phyloP scores from a whole-genome alignment of 2,797 vertebrate genomes.

The Aphelocoma californica region DNA sequence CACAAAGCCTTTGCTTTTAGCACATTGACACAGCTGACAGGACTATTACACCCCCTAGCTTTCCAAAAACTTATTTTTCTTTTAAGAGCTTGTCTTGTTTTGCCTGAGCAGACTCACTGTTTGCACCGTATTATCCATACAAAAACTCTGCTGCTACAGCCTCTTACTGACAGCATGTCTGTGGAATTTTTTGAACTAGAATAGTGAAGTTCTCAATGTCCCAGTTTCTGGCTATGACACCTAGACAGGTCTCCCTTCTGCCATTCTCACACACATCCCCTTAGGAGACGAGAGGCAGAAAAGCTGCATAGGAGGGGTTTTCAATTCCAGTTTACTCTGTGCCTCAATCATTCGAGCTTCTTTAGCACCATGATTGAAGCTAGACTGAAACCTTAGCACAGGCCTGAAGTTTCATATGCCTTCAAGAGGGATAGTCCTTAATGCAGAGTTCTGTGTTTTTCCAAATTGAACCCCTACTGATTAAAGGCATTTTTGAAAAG shows the following conservation, averaged over 20 bases:
- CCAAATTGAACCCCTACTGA: not conserved
- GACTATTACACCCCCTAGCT: not conserved
- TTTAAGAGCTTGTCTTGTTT: not conserved
- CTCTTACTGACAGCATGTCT: not conserved
- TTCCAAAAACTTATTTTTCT: not conserved
- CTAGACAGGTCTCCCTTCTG: not conserved
- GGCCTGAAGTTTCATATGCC: not conserved
- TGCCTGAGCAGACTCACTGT: not conserved
- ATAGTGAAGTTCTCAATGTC: not conserved
- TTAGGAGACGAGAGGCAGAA: not conserved
- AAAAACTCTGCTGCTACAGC: not conserved
- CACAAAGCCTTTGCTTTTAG: not conserved
- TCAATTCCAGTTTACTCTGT: not conserved
- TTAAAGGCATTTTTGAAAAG: constrained; percentile 30
- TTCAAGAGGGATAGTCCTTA: not conserved
- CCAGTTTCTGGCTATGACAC: not conserved
- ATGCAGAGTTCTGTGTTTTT: not conserved
- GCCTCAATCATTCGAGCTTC: not conserved
- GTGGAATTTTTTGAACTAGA: not conserved
- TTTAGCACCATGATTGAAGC: not conserved
- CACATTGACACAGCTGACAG: constrained; percentile 22
- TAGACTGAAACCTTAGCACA: not conserved
- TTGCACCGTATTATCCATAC: not conserved
- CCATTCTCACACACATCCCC: not conserved
- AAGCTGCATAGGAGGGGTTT: not conserved